Conservation (phyloP, 2,113 vertebrate species). For the Pelecanus crispus region DNA sequence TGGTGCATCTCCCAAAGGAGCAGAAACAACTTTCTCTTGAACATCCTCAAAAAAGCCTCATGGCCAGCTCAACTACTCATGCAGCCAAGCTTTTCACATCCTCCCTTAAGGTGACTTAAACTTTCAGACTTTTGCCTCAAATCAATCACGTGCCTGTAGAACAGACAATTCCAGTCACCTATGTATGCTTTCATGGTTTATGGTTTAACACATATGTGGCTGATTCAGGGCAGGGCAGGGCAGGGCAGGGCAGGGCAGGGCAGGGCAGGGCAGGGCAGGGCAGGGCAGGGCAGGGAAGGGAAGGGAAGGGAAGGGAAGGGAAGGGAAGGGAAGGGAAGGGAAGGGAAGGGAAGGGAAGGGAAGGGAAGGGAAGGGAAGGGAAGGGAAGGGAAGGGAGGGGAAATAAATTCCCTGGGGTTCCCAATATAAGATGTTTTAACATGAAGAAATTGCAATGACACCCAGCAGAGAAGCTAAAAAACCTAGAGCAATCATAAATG, state of each 20-base stretch:
- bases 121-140: not conserved
- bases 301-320: too few relatives aligned
- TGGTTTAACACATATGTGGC: not conserved
- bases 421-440: not conserved
- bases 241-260: too few relatives aligned
- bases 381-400: too few relatives aligned
- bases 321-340: too few relatives aligned
- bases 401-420: not conserved
- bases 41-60: not conserved
- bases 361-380: too few relatives aligned
- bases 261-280: too few relatives aligned
- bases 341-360: too few relatives aligned
- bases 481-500: not conserved
- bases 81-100: not conserved
- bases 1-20: not conserved
- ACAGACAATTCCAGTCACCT: not conserved
- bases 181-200: not conserved
- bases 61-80: not conserved
- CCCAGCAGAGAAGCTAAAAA: not conserved
- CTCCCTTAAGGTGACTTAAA: not conserved
- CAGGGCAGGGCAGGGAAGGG: too few relatives aligned
- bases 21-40: not conserved
- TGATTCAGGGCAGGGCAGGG: too few relatives aligned
- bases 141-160: not conserved
- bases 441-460: not conserved